These are phyloP conservation scores for Drosophila nikananu DNA, from an alignment of 1,140 invertebrate genomes.

Conservation along the genomic window DNA sequence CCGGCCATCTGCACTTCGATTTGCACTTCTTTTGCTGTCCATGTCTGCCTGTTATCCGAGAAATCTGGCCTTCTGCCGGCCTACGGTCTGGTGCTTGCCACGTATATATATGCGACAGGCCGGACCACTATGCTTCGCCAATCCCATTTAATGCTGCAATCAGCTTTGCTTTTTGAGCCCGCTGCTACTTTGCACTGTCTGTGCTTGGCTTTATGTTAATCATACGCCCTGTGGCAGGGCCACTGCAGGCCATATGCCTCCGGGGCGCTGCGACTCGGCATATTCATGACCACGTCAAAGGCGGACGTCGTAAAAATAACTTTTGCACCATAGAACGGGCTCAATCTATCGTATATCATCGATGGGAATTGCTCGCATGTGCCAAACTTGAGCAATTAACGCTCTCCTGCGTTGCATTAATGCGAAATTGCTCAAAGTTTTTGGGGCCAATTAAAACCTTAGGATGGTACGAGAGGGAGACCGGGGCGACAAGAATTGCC, in stretches of 20 bases:
- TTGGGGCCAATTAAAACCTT: conserved; percentile 41
- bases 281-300: conserved; percentile 49
- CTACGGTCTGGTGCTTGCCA: conserved; percentile 5
- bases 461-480: neutral
- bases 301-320: conserved; percentile 44
- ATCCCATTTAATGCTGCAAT: conserved; percentile 80
- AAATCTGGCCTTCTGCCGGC: conserved; percentile 33
- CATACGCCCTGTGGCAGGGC: conserved; percentile 59
- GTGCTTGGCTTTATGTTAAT: conserved; percentile 70
- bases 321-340: conserved; percentile 17
- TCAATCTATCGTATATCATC: conserved; percentile 26
- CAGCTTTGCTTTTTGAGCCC: conserved; percentile 73
- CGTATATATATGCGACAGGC: neutral
- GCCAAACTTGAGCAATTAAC: conserved; percentile 47
- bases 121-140: conserved; percentile 28
- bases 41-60: conserved; percentile 10
- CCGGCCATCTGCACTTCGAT: conserved; percentile 58
- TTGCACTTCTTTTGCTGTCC: conserved; percentile 43
- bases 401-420: conserved; percentile 40
- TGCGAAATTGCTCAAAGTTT: conserved; percentile 36
- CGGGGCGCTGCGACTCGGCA: conserved; percentile 1
- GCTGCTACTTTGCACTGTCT: conserved; percentile 56
- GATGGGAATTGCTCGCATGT: conserved; percentile 23
- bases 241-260: conserved; percentile 38
- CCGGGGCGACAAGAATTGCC: conserved; percentile 32